Evolutionary conservation across 2,113 vertebrate genomes (phyloP), one percentile per base, ranked within the genome.

Genomic region (Mystacornis crossleyi): DNA sequence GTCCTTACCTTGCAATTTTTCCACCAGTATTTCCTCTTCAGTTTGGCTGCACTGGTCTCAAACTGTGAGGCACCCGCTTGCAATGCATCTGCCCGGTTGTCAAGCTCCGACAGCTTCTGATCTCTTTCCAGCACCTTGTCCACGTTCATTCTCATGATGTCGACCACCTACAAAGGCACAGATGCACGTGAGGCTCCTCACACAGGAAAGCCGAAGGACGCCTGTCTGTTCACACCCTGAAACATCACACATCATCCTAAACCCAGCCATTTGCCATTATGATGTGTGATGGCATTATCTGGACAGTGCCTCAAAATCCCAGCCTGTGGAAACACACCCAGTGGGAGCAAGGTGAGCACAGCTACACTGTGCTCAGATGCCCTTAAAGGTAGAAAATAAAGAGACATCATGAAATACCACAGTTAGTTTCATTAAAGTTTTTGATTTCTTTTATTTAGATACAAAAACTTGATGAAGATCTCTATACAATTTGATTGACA

Each of bases 21-120:
- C 99, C 99, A 99, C 99, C 99, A 99, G 97, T 97, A 99, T 97
- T 99, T 99, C 91, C 99, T 98, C 96, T 99, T 99, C 96, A 99
- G 98, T 72, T 99, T 99, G 70, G 99, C 99, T 53, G 99, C 99
- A 29, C 96, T 98, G 54, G 97, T 98, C 96, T 98, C 97, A 97
- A 98, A 98, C 89, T 98, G 97, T 25, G 97, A 98, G 58, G 97
- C 97, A 7, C 97, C 97, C 48, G 97, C 97, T 95, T 98, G 97
- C 87, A 98, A 93, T 1, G 97, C 97, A 33, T 98, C 97, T 70
- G 97, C 97, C n/a, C 97, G 94, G 69, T 98, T 98, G 84, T 98
- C 97, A 7, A 98, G 97, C 75, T 98, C 97, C 11, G 97, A 98
- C 36, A 98, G 95, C 69, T 91, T 97, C 95, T 98, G 97, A 62